Conservation (phyloP, 2,888 invertebrate species). For the Synergus itoensis region DNA sequence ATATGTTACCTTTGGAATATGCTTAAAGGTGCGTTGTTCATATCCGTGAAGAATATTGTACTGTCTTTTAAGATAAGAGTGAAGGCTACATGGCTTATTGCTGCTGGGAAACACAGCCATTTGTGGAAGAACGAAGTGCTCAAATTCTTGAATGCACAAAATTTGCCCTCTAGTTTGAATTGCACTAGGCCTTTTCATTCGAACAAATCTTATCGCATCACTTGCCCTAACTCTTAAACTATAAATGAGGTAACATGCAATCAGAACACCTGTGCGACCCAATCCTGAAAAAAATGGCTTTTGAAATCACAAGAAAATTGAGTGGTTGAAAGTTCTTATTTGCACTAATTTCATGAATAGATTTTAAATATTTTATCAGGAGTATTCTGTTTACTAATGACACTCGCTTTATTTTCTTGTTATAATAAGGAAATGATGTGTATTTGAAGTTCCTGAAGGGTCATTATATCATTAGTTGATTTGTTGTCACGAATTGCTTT, state of each 20-base stretch:
- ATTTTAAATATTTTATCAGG: not conserved
- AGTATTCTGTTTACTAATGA: not conserved
- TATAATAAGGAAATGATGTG: not conserved
- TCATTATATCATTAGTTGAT: not conserved
- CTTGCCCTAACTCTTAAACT: conserved; percentile 86
- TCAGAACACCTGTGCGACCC: conserved; percentile 92
- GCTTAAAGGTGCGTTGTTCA: conserved; percentile 86
- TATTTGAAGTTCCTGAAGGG: not conserved
- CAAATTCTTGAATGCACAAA: conserved; percentile 89
- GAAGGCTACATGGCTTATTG: conserved; percentile 81
- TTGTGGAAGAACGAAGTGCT: conserved; percentile 88
- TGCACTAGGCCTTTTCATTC: conserved; percentile 87
- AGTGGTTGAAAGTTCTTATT: not conserved
- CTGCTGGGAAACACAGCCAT: conserved; percentile 86
- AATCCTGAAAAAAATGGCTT: conserved; percentile 79
- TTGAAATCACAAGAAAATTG: not conserved
- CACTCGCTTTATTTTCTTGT: not conserved
- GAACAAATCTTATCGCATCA: conserved; percentile 89
- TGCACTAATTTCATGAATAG: not conserved
- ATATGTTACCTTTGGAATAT: conserved; percentile 86
- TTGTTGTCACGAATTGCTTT: not conserved
- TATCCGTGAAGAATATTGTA: conserved; percentile 87
- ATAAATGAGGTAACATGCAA: conserved; percentile 92
- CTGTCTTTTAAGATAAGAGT: conserved; percentile 86
- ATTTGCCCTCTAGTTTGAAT: conserved; percentile 92